Conservation (phyloP, 2,797 vertebrate species). For the Nothura maculosa region DNA sequence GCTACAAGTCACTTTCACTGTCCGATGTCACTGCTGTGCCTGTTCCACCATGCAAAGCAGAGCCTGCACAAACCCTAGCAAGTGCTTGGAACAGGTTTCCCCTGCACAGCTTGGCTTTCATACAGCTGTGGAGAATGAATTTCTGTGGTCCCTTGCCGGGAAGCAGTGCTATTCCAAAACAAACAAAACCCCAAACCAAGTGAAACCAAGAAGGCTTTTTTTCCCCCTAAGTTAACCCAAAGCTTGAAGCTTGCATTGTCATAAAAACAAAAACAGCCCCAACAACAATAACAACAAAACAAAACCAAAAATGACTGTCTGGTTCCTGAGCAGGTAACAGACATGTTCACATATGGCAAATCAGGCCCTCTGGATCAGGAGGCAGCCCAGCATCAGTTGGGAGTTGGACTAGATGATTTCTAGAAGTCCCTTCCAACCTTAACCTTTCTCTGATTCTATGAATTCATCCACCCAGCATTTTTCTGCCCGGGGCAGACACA, state of each 20-base stretch:
- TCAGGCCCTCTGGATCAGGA: not conserved
- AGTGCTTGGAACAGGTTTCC: constrained; percentile 48
- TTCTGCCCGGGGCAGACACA: not conserved
- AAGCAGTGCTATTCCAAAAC: constrained; percentile 55
- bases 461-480: not conserved
- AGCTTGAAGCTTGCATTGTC: constrained; percentile 39
- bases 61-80: not conserved
- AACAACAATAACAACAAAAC: too few species aligned
- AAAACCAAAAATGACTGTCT: not conserved
- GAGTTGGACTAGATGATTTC: too few species aligned
- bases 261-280: not conserved
- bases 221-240: constrained; percentile 9
- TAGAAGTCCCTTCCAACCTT: too few species aligned
- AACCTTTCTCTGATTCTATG: not conserved
- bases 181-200: constrained; percentile 56
- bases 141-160: constrained; percentile 48
- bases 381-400: not conserved
- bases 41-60: not conserved
- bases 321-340: constrained; percentile 43
- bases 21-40: not conserved
- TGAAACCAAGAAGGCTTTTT: constrained; percentile 7
- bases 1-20: not conserved
- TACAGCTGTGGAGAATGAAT: constrained; percentile 43
- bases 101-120: constrained; percentile 6
- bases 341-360: not conserved